Base-by-base conservation (phyloP, 2,888 invertebrate species). In the Eupeodes latifasciatus region DNA sequence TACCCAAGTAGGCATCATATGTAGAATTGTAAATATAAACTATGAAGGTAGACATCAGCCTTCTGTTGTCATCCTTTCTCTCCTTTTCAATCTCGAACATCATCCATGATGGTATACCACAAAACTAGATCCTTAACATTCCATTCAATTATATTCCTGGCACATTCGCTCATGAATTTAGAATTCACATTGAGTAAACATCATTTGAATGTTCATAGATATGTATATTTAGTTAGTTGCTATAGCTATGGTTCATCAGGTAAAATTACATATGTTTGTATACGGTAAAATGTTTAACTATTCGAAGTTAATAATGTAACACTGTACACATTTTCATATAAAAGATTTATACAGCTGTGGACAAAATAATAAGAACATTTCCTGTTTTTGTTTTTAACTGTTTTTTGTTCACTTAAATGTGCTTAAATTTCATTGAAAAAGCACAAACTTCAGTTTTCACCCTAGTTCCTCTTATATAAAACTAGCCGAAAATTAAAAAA, bases 201-300 rank as follows among this genome's bases (percentile, higher is more conserved):
- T 47, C 27, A 27, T 27, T 27, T 27, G 27, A 27, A 27, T 27
- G 27, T 14, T 4, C 47, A 66, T 55, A 55, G 10, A 0, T 19
- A 51, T 10, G 10, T 53, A 6, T 53, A 16, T 1, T 36, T 36
- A 36, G 19, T 19, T n/a, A n/a, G n/a, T 19, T 19, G 19, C 19
- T 19, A 19, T 19, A 19, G 19, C 27, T 27, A 27, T 27, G 2
- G 27, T 27, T 27, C 27, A 27, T 27, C 27, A 40, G 40, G 40
- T 40, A 40, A 27, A 5, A 40, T 40, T 40, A 40, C 40, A 40
- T 51, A n/a, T 51, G 27, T 27, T 27, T 9, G 47, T 4, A 47
- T 59, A 19, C 12, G 79, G 19, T 59, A 72, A 72, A 78, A 72
- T 80, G 61, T 62, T 61, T 55, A 53, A 69, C 75, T 84, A 62